These are phyloP conservation scores for Cosmopolites sordidus DNA, from an alignment of 2,888 invertebrate species.

Conservation along the genomic window DNA sequence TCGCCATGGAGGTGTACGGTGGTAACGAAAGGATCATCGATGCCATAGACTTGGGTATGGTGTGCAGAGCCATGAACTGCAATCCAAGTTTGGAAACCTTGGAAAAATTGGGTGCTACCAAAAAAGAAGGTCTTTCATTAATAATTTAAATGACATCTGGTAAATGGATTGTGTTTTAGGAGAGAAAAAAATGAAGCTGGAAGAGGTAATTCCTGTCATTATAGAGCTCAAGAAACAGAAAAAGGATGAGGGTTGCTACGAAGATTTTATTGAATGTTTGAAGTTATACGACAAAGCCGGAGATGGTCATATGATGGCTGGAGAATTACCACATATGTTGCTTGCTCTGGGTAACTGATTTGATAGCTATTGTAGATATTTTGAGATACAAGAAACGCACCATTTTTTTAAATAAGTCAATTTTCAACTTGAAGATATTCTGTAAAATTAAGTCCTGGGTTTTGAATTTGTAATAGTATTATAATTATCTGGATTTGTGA, in stretches of 20 bases:
- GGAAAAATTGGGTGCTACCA: conserved; percentile 89
- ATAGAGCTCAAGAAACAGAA: conserved; percentile 86
- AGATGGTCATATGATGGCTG: conserved; percentile 90
- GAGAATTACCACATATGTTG: conserved; percentile 93
- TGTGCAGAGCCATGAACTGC: conserved; percentile 84
- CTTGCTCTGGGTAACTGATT: conserved; percentile 86
- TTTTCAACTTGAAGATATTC: no score
- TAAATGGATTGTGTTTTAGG: no score
- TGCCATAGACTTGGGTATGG: conserved; percentile 82
- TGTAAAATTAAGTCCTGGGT: no score
- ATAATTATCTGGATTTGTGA: no score
- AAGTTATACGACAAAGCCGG: conserved; percentile 98
- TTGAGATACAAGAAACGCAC: no score
- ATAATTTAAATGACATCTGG: no score
- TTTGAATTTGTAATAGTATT: no score
- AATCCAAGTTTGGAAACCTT: conserved; percentile 91
- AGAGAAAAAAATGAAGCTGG: conserved; percentile 86
- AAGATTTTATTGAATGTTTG: conserved; percentile 99
- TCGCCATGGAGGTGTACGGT: conserved; percentile 41
- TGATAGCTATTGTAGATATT: no score
- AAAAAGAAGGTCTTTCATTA: conserved; percentile 56
- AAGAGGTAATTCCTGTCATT: conserved; percentile 97
- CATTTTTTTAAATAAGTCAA: no score
- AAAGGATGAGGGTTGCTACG: conserved; percentile 89
- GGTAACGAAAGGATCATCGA: conserved; percentile 84